Base-by-base conservation (phyloP, 1,140 invertebrate species). In the Oncopodura yosiiana region DNA sequence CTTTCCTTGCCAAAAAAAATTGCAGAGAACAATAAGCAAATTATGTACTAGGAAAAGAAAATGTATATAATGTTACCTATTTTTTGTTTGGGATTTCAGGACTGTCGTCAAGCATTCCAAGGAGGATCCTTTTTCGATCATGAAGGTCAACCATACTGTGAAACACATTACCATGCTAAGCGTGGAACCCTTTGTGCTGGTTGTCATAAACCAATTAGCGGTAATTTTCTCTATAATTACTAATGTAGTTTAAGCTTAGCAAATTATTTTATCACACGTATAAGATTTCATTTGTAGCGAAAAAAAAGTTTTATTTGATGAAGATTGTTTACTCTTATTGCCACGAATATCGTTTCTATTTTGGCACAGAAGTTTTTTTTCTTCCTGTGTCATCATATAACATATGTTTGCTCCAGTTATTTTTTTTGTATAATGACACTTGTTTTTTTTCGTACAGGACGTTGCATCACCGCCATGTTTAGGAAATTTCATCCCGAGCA, bases 391-490 rank as follows among this genome's bases (percentile, higher is more conserved):
- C 18, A 16, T 16, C 14, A 16, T 6, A 14, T 16, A 30, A 30
- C 36, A 29, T 51, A 26, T 6, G 30, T 48, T 39, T 51, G 23
- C 26, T 51, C 9, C 16, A 9, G 6, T 41, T 5, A 9, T 34
- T 16, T 8, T 42, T 8, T 42, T 16, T 8, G 14, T 16, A 12
- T 8, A 37, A 12, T 34, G 26, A 11, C 24, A 18, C 39, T 14
- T n/a, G 16, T 42, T 64, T 54, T 64, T 63, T 53, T 65, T 70
- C 30, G 73, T 72, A 46, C 69, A 79, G 85, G 94, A 51, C 86
- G 94, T 14, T 98, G 94, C 71, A 95, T 98, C 69, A 98, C 94
- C 2, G 94, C 94, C 49, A 97, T 99, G 94, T 95, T 94, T 71
- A 80, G 88, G 45, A 98, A 99, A 74, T 99, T 95, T 75, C 94